Evolutionary conservation across 2,113 vertebrate species (phyloP), one percentile per base, ranked within the genome.

Genomic region (Archilochus colubris): DNA sequence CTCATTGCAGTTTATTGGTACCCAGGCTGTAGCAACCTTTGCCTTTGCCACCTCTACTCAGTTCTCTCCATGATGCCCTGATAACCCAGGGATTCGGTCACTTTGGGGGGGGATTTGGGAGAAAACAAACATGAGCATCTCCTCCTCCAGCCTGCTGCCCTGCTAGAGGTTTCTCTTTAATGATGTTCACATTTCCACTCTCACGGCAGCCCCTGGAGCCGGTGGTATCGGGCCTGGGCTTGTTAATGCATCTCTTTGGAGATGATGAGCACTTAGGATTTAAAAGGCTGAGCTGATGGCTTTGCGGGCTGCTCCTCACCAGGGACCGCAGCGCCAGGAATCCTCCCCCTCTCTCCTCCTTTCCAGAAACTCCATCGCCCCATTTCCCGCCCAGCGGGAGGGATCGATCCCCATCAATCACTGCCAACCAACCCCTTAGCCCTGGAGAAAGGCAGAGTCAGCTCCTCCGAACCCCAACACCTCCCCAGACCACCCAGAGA

Each of bases 321-420:
- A 30, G 95, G 89, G 96, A 96, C 7, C 8, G 1, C 87, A 74
- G 94, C 30, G 82, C 92, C 95, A 79, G 94, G 89, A 96, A 96
- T 38, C 25, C 74, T 93, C 89, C 2, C 12, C 12, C 38, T 1
- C 66, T 0, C 30, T 12, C 74, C 18, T 62, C 48, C 74, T 64
- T 96, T 77, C 90, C 91, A 95, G 95, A 90, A 97, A 57, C 53
- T 13, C n/a, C 59, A 40, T 7, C 6, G 0, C 2, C 0, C 38
- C 46, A 58, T 50, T 95, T 96, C 94, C 89, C 9, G 5, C 58
- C 4, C 1, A 13, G 77, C 54, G 3, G 66, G 74, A 4, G 51
- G 63, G 62, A 74, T 11, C 10, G 27, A 93, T 74, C 68, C 88
- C 57, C 18, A 0, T 9, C 38, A 25, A 20, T 53, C 69, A 12